These are phyloP conservation scores for Caenorhabditis zanzibari DNA, from an alignment of 2,888 invertebrate species.

Conservation along the genomic window DNA sequence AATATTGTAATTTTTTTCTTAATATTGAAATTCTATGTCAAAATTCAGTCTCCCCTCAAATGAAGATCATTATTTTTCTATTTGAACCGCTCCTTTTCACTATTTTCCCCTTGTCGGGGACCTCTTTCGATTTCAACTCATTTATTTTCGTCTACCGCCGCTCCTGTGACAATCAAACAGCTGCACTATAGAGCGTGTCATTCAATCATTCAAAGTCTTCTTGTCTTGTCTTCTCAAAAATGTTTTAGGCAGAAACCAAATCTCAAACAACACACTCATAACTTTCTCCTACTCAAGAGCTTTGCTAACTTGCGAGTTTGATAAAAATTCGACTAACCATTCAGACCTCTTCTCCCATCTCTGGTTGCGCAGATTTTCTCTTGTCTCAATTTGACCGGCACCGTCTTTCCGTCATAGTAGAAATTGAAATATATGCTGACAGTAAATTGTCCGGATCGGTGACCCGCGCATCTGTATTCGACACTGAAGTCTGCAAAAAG, in stretches of 20 bases:
- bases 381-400: slow-evolving; percentile 70
- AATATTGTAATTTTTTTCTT: not conserved
- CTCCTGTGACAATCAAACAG: slow-evolving; percentile 64
- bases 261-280: not conserved
- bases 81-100: slow-evolving; percentile 13
- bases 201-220: slow-evolving; percentile 56
- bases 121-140: slow-evolving; percentile 50
- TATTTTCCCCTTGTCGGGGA: slow-evolving; percentile 27
- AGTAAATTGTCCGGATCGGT: slow-evolving; percentile 81
- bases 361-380: slow-evolving; percentile 73
- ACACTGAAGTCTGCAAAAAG: slow-evolving; percentile 76
- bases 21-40: slow-evolving; percentile 1
- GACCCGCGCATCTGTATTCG: slow-evolving; percentile 82
- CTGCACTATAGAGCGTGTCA: slow-evolving; percentile 60
- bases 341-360: slow-evolving; percentile 70
- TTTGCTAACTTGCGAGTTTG: not conserved
- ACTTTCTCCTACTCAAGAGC: not conserved
- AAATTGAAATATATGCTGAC: slow-evolving; percentile 75
- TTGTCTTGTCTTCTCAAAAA: slow-evolving; percentile 32
- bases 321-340: slow-evolving; percentile 38
- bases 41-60: not conserved
- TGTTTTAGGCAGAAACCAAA: slow-evolving; percentile 21
- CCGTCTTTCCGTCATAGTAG: slow-evolving; percentile 60
- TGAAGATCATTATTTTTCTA: slow-evolving; percentile 22
- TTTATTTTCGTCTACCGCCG: slow-evolving; percentile 59